Conservation (phyloP, 35 echinoderm and acorn worm species). For the Heliocidaris tuberculata region DNA sequence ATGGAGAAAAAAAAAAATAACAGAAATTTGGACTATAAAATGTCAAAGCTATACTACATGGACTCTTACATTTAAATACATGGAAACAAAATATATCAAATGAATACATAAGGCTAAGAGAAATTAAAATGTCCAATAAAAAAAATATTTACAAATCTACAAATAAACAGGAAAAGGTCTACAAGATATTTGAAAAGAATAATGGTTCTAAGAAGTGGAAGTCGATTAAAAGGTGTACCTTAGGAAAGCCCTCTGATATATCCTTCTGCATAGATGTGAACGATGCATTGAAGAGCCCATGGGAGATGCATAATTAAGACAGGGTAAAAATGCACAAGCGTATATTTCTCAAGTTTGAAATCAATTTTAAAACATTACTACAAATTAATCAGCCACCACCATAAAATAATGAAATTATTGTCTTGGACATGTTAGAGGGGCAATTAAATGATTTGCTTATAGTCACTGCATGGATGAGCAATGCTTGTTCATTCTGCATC, state of each 20-base stretch:
- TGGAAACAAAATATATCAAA: too few relatives aligned
- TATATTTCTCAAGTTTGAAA: not conserved
- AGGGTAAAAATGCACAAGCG: not conserved
- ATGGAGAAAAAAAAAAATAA: not conserved
- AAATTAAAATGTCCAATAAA: too few relatives aligned
- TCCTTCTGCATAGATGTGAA: not conserved
- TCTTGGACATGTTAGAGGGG: too few relatives aligned
- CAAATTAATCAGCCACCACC: not conserved
- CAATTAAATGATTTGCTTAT: not conserved
- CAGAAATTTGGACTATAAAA: not conserved
- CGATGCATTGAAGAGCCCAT: not conserved
- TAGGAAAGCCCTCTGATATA: conserved; percentile 16
- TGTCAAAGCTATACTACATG: not conserved
- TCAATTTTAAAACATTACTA: not conserved
- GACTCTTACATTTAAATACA: too few relatives aligned
- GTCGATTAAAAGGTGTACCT: conserved; percentile 2
- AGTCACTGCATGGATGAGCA: too few relatives aligned
- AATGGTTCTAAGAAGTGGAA: not conserved
- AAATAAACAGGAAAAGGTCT: not conserved
- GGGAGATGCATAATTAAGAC: not conserved
- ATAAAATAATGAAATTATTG: not conserved
- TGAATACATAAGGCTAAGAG: too few relatives aligned
- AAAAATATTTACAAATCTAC: not conserved
- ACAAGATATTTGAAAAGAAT: not conserved
- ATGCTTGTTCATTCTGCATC: too few relatives aligned